Evolutionary conservation across 2,113 vertebrate genomes (phyloP).

Genomic region (Xenopus borealis): DNA sequence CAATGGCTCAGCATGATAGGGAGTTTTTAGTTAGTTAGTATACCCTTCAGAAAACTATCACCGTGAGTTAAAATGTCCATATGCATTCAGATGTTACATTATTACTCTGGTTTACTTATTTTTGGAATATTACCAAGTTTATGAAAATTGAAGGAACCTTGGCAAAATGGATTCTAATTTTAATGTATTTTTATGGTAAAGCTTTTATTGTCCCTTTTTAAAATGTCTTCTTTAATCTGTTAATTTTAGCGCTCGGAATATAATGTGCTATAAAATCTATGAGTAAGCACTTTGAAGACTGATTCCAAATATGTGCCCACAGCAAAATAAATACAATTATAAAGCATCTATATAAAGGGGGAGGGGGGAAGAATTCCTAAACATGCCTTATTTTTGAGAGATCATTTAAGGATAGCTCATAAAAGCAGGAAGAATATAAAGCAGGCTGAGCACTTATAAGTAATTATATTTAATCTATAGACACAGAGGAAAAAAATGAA

Average conservation of each 20-base stretch:
- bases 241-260: neutral
- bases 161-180: neutral
- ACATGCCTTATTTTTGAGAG: constrained; percentile 12
- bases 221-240: neutral
- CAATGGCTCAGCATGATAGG: too few relatives aligned
- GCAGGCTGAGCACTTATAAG: constrained; percentile 11
- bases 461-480: constrained; percentile 39
- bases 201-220: neutral
- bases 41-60: too few relatives aligned
- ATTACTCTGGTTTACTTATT: neutral
- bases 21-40: too few relatives aligned
- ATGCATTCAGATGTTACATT: too few relatives aligned
- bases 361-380: neutral
- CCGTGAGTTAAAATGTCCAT: too few relatives aligned
- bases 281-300: neutral
- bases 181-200: neutral
- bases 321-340: constrained; percentile 3
- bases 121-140: neutral
- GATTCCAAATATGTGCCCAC: neutral
- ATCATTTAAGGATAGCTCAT: constrained; percentile 27
- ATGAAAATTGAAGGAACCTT: neutral
- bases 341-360: neutral
- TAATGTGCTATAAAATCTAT: neutral
- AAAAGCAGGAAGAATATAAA: constrained; percentile 7
- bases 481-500: constrained; percentile 16